Evolutionary conservation across 1,140 invertebrate species (phyloP).

Genomic region (Pemphigus obesinymphae): DNA sequence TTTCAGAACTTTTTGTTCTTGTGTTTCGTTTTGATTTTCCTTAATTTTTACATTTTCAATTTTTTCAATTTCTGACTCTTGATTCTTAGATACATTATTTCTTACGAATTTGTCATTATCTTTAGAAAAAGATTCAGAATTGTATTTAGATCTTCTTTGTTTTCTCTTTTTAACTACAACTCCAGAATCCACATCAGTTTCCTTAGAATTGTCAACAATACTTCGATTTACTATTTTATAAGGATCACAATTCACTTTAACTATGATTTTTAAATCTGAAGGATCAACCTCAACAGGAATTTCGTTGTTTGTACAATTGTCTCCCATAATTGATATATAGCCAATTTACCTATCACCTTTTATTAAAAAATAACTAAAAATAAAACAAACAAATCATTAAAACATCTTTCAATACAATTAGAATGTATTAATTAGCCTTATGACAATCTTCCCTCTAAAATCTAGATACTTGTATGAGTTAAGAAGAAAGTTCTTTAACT

Average conservation of each 20-base stretch:
- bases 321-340: constrained; percentile 13
- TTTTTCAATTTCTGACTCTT: background rate
- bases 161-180: background rate
- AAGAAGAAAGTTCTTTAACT: no score
- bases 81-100: background rate
- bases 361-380: background rate
- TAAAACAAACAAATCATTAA: background rate
- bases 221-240: constrained; percentile 18
- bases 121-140: background rate
- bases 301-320: constrained; percentile 13
- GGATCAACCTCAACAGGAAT: constrained; percentile 18
- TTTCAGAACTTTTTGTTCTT: background rate
- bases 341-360: constrained; percentile 33
- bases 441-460: no score
- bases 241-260: constrained; percentile 2
- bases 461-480: no score
- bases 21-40: background rate
- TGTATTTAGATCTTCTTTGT: background rate
- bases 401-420: no score
- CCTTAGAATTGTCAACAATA: background rate
- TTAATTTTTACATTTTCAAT: background rate
- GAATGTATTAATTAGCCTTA: no score
- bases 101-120: background rate
- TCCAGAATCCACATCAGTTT: background rate
- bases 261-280: background rate